Percentiles rank a stretch among this genome's conserved stretches.
These are phyloP conservation scores for Parauchenoglanis ngamensis DNA, from an alignment of 2,797 vertebrate genomes.

Conservation along the genomic window DNA sequence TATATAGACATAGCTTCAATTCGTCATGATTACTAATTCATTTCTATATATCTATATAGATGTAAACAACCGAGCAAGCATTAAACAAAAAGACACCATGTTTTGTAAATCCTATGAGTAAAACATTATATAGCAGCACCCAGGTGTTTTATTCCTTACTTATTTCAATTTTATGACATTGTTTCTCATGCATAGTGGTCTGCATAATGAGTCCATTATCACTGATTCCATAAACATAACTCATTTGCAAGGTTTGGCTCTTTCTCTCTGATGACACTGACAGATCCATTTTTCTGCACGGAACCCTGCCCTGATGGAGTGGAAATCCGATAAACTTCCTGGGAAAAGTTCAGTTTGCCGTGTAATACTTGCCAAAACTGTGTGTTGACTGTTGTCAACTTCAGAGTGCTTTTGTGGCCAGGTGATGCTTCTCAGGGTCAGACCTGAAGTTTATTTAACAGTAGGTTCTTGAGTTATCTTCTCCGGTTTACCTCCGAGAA, in stretches of 20 bases:
- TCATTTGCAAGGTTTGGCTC: constrained; percentile 59
- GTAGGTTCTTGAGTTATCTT: constrained; percentile 69
- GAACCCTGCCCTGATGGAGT: constrained; percentile 49
- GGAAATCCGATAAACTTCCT: constrained; percentile 19
- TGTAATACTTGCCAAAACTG: constrained; percentile 13
- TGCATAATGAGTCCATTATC: constrained; percentile 31
- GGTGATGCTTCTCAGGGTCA: constrained; percentile 63
- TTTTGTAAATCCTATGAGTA: too few species aligned
- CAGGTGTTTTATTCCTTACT: background rate
- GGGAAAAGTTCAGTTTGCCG: constrained; percentile 35
- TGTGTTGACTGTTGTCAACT: background rate
- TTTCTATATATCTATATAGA: background rate
- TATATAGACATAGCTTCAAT: background rate
- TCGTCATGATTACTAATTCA: background rate
- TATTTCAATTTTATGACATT: constrained; percentile 17
- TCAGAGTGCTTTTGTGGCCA: constrained; percentile 17
- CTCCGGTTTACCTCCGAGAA: constrained; percentile 67
- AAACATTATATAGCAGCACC: background rate
- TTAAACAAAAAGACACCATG: background rate
- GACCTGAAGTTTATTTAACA: constrained; percentile 67
- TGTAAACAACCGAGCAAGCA: background rate
- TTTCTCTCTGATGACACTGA: constrained; percentile 72
- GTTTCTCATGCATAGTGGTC: constrained; percentile 25
- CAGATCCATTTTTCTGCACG: constrained; percentile 72
- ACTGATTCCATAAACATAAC: constrained; percentile 58